Base-by-base conservation (phyloP, 2,113 vertebrate genomes). In the Thalassoma bifasciatum region DNA sequence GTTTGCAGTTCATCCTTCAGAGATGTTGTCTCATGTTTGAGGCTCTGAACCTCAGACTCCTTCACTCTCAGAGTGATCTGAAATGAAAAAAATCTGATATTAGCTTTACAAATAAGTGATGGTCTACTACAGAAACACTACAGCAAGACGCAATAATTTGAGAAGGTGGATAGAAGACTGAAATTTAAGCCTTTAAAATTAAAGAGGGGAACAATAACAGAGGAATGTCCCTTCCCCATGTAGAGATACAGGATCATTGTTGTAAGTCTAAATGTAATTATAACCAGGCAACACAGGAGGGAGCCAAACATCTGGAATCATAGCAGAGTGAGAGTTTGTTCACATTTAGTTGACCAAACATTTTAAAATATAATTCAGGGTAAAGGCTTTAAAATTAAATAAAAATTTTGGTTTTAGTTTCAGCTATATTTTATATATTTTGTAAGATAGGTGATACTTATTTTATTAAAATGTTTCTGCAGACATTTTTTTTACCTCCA, bases 1-100 rank as follows among this genome's bases (percentile, higher is more conserved):
- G 68, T 52, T 80, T 88, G 89, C 44, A 94, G 86, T 36, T 94
- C 87, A 1, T 92, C 91, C 61, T 87, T 93, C 66, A 94, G 84
- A 14, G 86, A 89, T 7, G 75, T 82, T 46, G 92, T 82, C 79
- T 94, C 90, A 78, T 92, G 93, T 67, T 91, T 91, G 79, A 93
- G 81, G 71, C 86, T 78, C 59, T 90, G 86, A 2, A 92, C 86
- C 80, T 94, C 91, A 0, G 88, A 90, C 75, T 94, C 90, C 74
- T 93, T 93, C 58, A 94, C 90, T 47, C 89, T 83, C 84, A 94
- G 58, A 1, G 86, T 88, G 6, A 94, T 91, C 93, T 94, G 87
- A 76, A 66, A 66, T 2, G 0, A 50, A 40, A 57, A n/a, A 24
- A 5, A 0, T 22, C 24, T 37, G 10, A 26, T 1, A 65, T 75